Evolutionary conservation across 2,113 vertebrate species (phyloP).

Genomic region (Lates calcarifer): DNA sequence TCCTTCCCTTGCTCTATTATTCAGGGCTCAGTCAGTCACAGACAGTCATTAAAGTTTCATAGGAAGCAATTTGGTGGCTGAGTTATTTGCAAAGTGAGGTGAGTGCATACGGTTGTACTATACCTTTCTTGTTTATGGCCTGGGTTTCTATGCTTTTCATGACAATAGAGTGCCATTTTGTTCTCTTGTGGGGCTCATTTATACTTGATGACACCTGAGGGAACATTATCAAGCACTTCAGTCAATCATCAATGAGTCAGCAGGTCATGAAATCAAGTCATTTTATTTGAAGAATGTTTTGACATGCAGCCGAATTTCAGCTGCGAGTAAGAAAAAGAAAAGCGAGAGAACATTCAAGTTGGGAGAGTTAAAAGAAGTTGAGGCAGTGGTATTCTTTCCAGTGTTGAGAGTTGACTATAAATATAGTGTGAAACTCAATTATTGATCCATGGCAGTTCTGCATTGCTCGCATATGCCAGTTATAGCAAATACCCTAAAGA

Average conservation of each 20-base stretch:
- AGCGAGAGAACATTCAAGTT: background rate
- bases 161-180: background rate
- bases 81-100: constrained; percentile 77
- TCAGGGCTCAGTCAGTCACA: constrained; percentile 81
- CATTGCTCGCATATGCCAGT: constrained; percentile 18
- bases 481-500: constrained; percentile 8
- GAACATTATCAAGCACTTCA: constrained; percentile 5
- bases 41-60: constrained; percentile 85
- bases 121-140: constrained; percentile 61
- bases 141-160: constrained; percentile 25
- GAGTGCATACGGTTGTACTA: constrained; percentile 62
- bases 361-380: background rate
- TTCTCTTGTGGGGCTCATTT: constrained; percentile 1
- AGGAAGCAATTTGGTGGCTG: constrained; percentile 76
- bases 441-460: constrained; percentile 31
- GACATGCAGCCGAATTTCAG: constrained; percentile 3
- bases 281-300: constrained; percentile 19
- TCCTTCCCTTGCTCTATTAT: constrained; percentile 79
- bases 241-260: constrained; percentile 10
- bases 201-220: constrained; percentile 12
- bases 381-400: background rate
- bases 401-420: constrained; percentile 8
- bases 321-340: background rate
- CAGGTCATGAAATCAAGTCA: background rate
- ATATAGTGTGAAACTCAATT: constrained; percentile 30